Evolutionary conservation across 1,140 invertebrate genomes (phyloP).

Genomic region (Oryzaephilus surinamensis): DNA sequence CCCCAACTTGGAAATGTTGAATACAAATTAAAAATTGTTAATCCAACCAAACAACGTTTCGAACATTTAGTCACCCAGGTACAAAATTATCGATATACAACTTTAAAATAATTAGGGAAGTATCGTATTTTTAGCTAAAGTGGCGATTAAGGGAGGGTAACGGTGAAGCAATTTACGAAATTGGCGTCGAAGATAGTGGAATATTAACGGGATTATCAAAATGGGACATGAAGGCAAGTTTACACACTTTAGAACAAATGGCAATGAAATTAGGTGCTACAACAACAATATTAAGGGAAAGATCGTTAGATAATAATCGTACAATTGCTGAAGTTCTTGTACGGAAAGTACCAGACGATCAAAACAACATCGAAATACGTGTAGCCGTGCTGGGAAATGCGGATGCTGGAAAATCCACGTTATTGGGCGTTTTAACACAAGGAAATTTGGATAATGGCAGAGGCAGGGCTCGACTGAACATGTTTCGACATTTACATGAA

Average conservation of each 20-base stretch:
- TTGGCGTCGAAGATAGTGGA: slow-evolving; percentile 91
- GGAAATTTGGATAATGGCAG: slow-evolving; percentile 92
- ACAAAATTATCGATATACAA: slow-evolving; percentile 9
- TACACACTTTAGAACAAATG: slow-evolving; percentile 77
- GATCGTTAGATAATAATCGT: slow-evolving; percentile 38
- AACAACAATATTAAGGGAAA: slow-evolving; percentile 48
- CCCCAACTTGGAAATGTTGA: slow-evolving; percentile 85
- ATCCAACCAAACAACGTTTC: slow-evolving; percentile 72
- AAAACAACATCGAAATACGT: slow-evolving; percentile 80
- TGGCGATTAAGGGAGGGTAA: slow-evolving; percentile 80
- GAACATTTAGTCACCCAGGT: slow-evolving; percentile 84
- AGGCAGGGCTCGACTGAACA: slow-evolving; percentile 86
- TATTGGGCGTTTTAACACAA: slow-evolving; percentile 90
- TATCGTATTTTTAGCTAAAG: slow-evolving; percentile 53
- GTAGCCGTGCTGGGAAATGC: slow-evolving; percentile 88
- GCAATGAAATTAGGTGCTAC: slow-evolving; percentile 72
- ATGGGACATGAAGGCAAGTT: slow-evolving; percentile 69
- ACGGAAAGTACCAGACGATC: slow-evolving; percentile 83
- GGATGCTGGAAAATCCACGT: slow-evolving; percentile 88
- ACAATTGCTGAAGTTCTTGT: slow-evolving; percentile 81
- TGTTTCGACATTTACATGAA: slow-evolving; percentile 94
- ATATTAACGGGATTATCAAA: slow-evolving; percentile 67
- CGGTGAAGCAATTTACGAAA: slow-evolving; percentile 93
- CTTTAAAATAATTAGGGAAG: too few relatives aligned
- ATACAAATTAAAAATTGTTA: slow-evolving; percentile 84